These are phyloP conservation scores for Matsumurasca onukii DNA, from an alignment of 1,140 invertebrate genomes.

Conservation along the genomic window DNA sequence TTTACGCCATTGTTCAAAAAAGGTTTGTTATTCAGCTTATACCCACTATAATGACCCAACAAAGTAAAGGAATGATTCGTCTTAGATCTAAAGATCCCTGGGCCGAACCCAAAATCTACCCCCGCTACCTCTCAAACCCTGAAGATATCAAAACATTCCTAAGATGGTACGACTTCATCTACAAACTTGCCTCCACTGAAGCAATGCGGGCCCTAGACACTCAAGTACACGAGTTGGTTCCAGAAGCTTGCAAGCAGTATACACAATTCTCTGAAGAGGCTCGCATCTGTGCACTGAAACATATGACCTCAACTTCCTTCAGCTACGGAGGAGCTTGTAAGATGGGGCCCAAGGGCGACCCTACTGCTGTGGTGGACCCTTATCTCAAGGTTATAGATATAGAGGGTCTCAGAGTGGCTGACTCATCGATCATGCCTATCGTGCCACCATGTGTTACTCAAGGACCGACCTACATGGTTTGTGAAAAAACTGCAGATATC, in stretches of 20 bases:
- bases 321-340: conserved; percentile 59
- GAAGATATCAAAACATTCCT: conserved; percentile 67
- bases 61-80: conserved; percentile 65
- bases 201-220: conserved; percentile 38
- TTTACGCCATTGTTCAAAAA: neutral
- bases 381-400: conserved; percentile 61
- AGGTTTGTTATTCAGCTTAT: neutral
- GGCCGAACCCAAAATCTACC: conserved; percentile 74
- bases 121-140: conserved; percentile 72
- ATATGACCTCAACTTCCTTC: conserved; percentile 50
- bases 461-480: conserved; percentile 68
- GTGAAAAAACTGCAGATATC: conserved; percentile 63
- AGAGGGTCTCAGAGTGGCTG: conserved; percentile 60
- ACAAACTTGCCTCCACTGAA: conserved; percentile 32
- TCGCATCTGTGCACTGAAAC: conserved; percentile 64
- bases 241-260: conserved; percentile 63
- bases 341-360: conserved; percentile 60
- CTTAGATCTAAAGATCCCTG: conserved; percentile 62
- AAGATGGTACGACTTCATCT: conserved; percentile 41
- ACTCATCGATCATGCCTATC: conserved; percentile 71
- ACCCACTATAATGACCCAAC: conserved; percentile 49
- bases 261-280: conserved; percentile 65
- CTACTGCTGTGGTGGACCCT: conserved; percentile 59
- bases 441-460: conserved; percentile 69
- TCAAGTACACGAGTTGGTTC: conserved; percentile 53